Evolutionary conservation across 1,140 invertebrate species (phyloP), one percentile per base, ranked within the genome.

Genomic region (Asobara japonica): DNA sequence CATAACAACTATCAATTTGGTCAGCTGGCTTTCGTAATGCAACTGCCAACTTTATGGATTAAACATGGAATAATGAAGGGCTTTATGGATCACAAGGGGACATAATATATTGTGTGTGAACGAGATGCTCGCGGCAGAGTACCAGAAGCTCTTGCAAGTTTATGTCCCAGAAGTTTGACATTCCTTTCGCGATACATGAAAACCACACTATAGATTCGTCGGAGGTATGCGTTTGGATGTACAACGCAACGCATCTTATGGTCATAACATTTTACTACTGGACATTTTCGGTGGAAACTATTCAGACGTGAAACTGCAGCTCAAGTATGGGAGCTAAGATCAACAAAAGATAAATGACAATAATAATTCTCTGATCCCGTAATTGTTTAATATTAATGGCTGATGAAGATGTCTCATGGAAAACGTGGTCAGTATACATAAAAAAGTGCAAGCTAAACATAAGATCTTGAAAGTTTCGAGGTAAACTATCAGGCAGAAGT

Each of bases 1-100:
- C n/a, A n/a, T n/a, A 70, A 25, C 62, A 65, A 30, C 31, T 13
- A 33, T 71, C 41, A 56, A 67, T 56, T 20, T 27, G 51, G 22
- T 56, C 51, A 56, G 25, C 45, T 10, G 18, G 18, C 13, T 13
- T 0, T 10, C 22, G 20, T 51, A 51, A 51, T 51, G n/a, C 8
- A 10, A 38, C 36, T 38, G 1, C 36, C 10, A 38, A 38, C 36
- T 38, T 38, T 38, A 7, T 38, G 36, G 36, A 33, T 33, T 33
- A 33, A 33, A 33, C 31, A 4, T 33, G 4, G 11, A 33, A 33
- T 33, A 33, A 33, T 33, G 31, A 33, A 11, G 4, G 31, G 11
- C 7, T 45, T 45, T 45, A 18, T 45, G 41, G 41, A 45, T 45
- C 41, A 16, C 18, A 5, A 7, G 5, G 41, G 41, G 41, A 45